A percentile compares a stretch with the other conserved stretches of the same genome.
These are phyloP conservation scores for Tyrophagus putrescentiae DNA, from an alignment of 1,140 invertebrate species.

Conservation along the genomic window DNA sequence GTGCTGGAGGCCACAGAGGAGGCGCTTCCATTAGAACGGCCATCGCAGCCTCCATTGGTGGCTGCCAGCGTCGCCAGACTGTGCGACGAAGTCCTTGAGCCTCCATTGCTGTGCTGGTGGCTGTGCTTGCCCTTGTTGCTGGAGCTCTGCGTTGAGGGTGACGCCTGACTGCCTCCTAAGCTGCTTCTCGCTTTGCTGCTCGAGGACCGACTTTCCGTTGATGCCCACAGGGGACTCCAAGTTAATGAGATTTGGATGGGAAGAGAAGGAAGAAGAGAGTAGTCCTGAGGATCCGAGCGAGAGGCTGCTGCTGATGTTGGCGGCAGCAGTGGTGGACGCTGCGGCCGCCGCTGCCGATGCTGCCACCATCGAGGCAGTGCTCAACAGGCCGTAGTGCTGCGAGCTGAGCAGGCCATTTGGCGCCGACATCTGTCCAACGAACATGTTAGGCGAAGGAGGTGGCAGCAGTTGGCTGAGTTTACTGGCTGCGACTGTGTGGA, in stretches of 20 bases:
- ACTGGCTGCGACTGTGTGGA: background rate
- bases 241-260: too few species aligned
- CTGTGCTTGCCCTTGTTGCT: background rate
- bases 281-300: too few species aligned
- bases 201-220: background rate
- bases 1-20: conserved; percentile 43
- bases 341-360: too few species aligned
- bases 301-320: too few species aligned
- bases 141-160: conserved; percentile 1
- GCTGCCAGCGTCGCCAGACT: background rate
- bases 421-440: too few species aligned
- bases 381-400: background rate
- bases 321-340: too few species aligned
- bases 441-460: background rate
- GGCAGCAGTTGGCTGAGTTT: background rate
- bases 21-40: background rate
- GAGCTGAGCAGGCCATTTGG: background rate
- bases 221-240: background rate
- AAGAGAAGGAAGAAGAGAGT: too few species aligned
- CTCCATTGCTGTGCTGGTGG: too few species aligned
- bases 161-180: conserved; percentile 5
- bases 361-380: background rate
- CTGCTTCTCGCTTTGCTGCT: background rate
- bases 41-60: background rate
- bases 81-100: background rate